Conservation (phyloP, 1,140 invertebrate species). For the Cardiocondyla obscurior region DNA sequence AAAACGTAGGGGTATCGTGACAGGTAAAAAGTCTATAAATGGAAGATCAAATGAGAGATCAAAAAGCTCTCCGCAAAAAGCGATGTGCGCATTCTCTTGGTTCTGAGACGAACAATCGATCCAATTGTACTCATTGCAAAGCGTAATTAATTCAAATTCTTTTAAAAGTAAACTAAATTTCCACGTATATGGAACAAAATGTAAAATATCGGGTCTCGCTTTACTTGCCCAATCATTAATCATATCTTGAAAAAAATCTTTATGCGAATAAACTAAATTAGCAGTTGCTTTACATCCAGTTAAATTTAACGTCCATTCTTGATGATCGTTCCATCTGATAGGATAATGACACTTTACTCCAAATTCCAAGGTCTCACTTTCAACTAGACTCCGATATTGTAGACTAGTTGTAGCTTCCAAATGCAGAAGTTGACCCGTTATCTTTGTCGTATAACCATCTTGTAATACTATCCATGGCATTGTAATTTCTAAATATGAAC, state of each 20-base stretch:
- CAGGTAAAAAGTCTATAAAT: constrained; percentile 95
- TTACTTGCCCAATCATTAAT: constrained; percentile 98
- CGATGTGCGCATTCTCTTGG: constrained; percentile 97
- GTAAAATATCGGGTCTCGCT: constrained; percentile 93
- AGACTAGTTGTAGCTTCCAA: constrained; percentile 97
- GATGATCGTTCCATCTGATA: constrained; percentile 96
- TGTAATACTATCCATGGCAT: constrained; percentile 95
- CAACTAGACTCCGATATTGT: constrained; percentile 94
- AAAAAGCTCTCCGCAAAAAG: constrained; percentile 96
- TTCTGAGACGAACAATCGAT: constrained; percentile 98
- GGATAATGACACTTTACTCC: constrained; percentile 95
- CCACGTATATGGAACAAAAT: constrained; percentile 99
- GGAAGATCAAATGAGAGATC: constrained; percentile 97
- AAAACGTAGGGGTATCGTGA: constrained; percentile 93
- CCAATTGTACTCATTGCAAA: constrained; percentile 99
- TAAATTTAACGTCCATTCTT: constrained; percentile 95
- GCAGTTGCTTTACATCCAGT: constrained; percentile 97
- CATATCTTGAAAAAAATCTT: constrained; percentile 97
- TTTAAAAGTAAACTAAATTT: constrained; percentile 95
- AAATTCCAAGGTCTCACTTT: constrained; percentile 98
- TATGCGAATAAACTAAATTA: constrained; percentile 96
- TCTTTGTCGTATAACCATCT: constrained; percentile 94
- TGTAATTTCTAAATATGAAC: constrained; percentile 97
- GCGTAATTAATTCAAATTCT: constrained; percentile 97
- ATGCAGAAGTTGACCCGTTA: constrained; percentile 96